Conservation (phyloP, 2,113 vertebrate genomes). For the Rattus norvegicus region GRCr8 NC_086028.1:87063001-87063500, state of each 20-base stretch:
- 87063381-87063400: neutral
- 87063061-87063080: neutral
- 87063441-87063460: neutral
- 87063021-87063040: too few species aligned
- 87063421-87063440: too few species aligned
- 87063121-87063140: neutral
- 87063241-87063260: neutral
- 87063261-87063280: rapidly evolving
- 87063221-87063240: neutral
- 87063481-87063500: neutral
- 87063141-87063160: neutral
- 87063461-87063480: neutral
- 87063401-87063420: neutral
- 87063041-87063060: too few species aligned
- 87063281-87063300: neutral
- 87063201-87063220: neutral
- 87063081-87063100: neutral
- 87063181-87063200: conserved; percentile 1
- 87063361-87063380: neutral
- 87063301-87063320: neutral
- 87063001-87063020: too few species aligned
- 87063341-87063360: neutral
- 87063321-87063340: neutral
- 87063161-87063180: neutral
- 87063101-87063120: neutral